Base-by-base conservation (phyloP, 2,797 vertebrate genomes). In the Micromesistius poutassou region DNA sequence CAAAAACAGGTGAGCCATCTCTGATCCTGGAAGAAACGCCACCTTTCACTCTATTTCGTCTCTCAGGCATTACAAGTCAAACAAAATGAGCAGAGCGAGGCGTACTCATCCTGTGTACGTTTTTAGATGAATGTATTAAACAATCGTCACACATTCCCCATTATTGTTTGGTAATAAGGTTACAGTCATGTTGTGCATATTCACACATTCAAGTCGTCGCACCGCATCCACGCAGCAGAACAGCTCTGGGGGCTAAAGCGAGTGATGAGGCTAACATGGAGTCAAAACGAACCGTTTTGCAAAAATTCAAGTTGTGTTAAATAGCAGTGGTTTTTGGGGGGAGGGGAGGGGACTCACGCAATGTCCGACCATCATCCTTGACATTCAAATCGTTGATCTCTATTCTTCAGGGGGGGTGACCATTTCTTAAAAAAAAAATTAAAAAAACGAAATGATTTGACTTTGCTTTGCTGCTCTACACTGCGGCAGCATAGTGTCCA, bases 181-280 rank as follows among this genome's bases (percentile, higher is more conserved):
- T 83, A 89, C 86, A 28, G 79, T 30, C 87, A 86, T 84, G 85
- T 89, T 93, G 90, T 94, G 93, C 93, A 93, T 91, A 88, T 86
- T 89, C 86, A 72, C 80, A 93, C 88, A 90, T 92, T 93, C 89
- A 87, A 68, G 81, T 88, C 38, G 87, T 90, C 85, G 87, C 77
- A 86, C 74, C 85, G 76, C 77, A 22, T 36, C 75, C 86, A 77
- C 86, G 22, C 22, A 62, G 55, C 19, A 62, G 50, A 9, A 25
- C 50, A 50, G 50, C n/a, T 8, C 55, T 16, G 16, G 46, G 22
- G 84, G 86, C 78, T 90, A 84, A 85, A 91, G 89, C 87, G 77
- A 71, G 88, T 89, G 86, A 90, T 85, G 92, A 80, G 90, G 87
- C 91, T 89, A 90, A n/a, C n/a, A n/a, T n/a, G n/a, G n/a, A n/a